A percentile compares a stretch with the other conserved stretches of the same genome.
These are phyloP conservation scores for Pterois miles DNA, from an alignment of 2,797 vertebrate species.

Conservation along the genomic window DNA sequence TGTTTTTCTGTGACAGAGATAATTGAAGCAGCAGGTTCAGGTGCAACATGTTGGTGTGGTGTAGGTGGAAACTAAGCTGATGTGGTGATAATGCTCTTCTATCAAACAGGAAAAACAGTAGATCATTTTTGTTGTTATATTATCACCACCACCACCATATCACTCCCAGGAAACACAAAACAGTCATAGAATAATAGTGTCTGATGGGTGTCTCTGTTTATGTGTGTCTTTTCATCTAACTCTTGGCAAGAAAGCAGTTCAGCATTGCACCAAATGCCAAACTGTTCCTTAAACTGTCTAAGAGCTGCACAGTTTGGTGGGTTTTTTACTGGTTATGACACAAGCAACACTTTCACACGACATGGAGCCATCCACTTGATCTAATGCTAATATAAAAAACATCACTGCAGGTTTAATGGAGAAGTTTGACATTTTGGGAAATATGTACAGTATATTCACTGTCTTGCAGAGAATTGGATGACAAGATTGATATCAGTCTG, in stretches of 20 bases:
- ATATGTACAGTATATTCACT: too few species aligned
- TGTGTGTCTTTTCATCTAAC: background rate
- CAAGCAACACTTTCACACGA: background rate
- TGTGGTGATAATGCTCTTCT: background rate
- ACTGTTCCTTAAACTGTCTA: background rate
- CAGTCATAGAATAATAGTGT: background rate
- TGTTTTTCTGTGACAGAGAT: background rate
- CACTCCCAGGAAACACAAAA: background rate
- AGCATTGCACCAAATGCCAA: background rate
- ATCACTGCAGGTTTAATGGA: background rate
- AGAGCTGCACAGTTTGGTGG: background rate
- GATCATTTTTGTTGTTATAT: background rate
- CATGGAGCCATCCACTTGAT: background rate
- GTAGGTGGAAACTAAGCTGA: background rate
- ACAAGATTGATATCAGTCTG: too few species aligned
- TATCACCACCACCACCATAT: background rate
- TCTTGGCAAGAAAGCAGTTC: background rate
- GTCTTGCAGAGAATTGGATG: too few species aligned
- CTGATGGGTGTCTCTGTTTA: background rate
- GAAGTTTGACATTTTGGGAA: background rate
- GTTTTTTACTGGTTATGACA: background rate
- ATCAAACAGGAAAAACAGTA: slow-evolving; percentile 18
- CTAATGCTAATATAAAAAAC: background rate
- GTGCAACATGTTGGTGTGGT: background rate
- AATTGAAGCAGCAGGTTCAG: background rate